phyloP scores from a whole-genome alignment of 2,113 vertebrate genomes.

The Thunnus maccoyii region DNA sequence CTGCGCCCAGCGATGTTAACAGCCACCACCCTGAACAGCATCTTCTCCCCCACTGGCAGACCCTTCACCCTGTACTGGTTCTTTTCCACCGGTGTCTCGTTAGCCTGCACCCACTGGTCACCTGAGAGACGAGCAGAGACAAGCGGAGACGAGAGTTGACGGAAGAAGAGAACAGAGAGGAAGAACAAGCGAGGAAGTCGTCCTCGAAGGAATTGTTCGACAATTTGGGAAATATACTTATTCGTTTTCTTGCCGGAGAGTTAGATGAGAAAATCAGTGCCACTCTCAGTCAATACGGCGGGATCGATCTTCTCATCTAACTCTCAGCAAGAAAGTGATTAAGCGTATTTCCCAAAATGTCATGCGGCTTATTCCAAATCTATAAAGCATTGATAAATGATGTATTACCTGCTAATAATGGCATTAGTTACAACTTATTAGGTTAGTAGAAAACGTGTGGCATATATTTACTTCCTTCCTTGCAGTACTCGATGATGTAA shows the following conservation, averaged over 20 bases:
- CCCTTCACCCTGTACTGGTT: constrained; percentile 86
- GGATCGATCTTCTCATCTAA: too few relatives aligned
- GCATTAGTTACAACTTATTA: background rate
- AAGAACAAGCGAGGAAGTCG: too few relatives aligned
- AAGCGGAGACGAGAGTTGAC: too few relatives aligned
- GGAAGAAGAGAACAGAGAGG: too few relatives aligned
- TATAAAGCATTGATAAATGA: too few relatives aligned
- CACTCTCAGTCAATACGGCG: too few relatives aligned
- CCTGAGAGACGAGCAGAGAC: constrained; percentile 69
- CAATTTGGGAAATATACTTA: too few relatives aligned
- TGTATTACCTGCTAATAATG: background rate
- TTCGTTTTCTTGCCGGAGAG: too few relatives aligned
- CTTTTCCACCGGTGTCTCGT: constrained; percentile 82
- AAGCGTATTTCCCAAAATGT: too few relatives aligned
- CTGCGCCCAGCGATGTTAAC: constrained; percentile 91
- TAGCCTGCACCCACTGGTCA: constrained; percentile 87
- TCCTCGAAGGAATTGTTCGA: too few relatives aligned
- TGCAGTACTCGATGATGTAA: constrained; percentile 92
- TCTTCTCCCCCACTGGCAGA: constrained; percentile 88
- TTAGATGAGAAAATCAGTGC: too few relatives aligned
- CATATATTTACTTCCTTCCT: constrained; percentile 87
- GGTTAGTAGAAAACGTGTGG: background rate
- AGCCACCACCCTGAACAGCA: constrained; percentile 89
- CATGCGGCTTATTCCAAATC: background rate
- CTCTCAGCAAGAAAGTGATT: too few relatives aligned